Base-by-base conservation (phyloP, 2,888 invertebrate species). In the Sericinus montela region DNA sequence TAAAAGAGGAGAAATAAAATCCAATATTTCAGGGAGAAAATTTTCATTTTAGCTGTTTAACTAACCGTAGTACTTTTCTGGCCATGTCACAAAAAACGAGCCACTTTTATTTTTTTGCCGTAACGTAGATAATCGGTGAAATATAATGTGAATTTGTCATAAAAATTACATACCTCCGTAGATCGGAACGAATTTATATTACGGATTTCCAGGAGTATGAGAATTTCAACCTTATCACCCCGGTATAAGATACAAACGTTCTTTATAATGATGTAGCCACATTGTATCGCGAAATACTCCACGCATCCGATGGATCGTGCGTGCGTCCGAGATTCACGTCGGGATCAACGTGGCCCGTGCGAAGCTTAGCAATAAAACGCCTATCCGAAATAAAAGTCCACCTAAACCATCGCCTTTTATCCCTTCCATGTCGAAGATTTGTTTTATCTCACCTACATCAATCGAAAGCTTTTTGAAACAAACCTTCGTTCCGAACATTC, bases 391-490 rank as follows among this genome's bases (percentile, higher is more conserved):
- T 11, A 43, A 43, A 48, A 48, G 32, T 48, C 38, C 29, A 36
- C 47, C 47, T 19, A 28, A 29, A 11, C 23, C 19, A 23, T 10
- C 25, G 9, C 29, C 13, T 38, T 45, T 44, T 35, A 40, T 47
- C 46, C 34, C 39, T 25, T 25, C 40, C 40, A 32, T 29, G 15
- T 47, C 35, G 40, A 47, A 47, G 16, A 36, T 47, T 47, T 47
- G 47, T 41, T 47, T 40, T 19, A 46, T 40, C 35, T 36, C 29
- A 36, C 40, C 35, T n/a, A 41, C 35, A 47, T 41, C 40, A 25
- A 47, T 28, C 40, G 23, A 23, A 38, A 25, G 19, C 2, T 11
- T 32, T 32, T 4, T 6, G 11, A 11, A 9, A 38, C 23, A 23
- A 38, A 45, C 37, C 16, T 16, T 6, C 16, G 36, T 30, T 30